Percentiles rank a stretch among this genome's conserved stretches.
Evolutionary conservation across 2,888 invertebrate genomes (phyloP).

Genomic region (Eremobia ochroleuca): DNA sequence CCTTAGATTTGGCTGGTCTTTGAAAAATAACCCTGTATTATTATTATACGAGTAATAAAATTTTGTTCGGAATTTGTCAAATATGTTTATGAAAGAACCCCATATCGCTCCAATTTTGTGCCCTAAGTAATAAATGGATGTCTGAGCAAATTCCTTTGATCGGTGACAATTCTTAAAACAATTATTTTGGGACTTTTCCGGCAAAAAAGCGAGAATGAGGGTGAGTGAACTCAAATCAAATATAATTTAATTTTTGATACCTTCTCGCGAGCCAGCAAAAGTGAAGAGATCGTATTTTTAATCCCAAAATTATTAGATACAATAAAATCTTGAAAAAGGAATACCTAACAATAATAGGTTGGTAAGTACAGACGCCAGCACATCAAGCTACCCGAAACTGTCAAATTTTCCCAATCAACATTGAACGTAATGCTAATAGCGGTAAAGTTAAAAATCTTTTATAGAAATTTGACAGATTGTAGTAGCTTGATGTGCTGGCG

Average conservation of each 20-base stretch:
- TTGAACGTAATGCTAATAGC: no score
- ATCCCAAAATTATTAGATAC: not conserved
- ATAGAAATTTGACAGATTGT: no score
- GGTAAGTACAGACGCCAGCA: no score
- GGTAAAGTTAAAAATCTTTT: no score
- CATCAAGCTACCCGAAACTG: no score
- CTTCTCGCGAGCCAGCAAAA: not conserved
- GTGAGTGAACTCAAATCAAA: constrained; percentile 18
- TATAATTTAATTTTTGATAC: constrained; percentile 17
- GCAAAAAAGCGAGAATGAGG: not conserved
- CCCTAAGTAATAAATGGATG: constrained; percentile 12
- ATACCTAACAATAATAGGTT: not conserved
- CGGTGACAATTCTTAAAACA: constrained; percentile 15
- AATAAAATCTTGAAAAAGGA: not conserved
- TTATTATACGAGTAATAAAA: constrained; percentile 6
- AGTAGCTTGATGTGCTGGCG: no score
- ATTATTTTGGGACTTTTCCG: constrained; percentile 11
- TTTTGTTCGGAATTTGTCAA: not conserved
- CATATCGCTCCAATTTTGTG: not conserved
- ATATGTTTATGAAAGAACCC: constrained; percentile 14
- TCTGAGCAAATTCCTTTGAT: constrained; percentile 21
- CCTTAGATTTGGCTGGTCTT: no score
- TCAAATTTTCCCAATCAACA: no score
- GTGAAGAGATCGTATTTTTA: not conserved
- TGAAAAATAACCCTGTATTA: no score